phyloP scores from a whole-genome alignment of 2,797 vertebrate genomes.

The Ambastaia sidthimunki region DNA sequence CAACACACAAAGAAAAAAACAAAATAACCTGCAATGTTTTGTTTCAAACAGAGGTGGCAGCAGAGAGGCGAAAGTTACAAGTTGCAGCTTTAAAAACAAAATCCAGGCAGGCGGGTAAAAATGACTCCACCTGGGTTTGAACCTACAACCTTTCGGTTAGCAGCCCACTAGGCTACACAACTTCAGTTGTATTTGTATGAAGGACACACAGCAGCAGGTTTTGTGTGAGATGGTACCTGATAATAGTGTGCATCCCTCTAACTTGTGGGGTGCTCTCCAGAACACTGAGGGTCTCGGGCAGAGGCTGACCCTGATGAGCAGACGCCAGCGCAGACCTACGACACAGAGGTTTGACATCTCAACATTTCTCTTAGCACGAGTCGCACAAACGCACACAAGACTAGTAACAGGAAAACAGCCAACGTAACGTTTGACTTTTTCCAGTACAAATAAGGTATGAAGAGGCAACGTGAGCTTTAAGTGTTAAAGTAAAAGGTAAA shows the following conservation, averaged over 20 bases:
- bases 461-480: constrained; percentile 2
- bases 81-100: too few relatives aligned
- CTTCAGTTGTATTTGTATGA: neutral
- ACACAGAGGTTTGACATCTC: neutral
- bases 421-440: constrained; percentile 43
- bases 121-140: neutral
- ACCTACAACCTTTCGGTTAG: neutral
- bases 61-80: too few relatives aligned
- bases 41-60: too few relatives aligned
- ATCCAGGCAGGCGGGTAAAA: too few relatives aligned
- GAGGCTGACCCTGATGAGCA: constrained; percentile 87
- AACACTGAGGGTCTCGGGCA: constrained; percentile 85
- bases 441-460: constrained; percentile 2
- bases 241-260: constrained; percentile 92
- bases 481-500: constrained; percentile 10
- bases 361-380: neutral
- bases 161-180: neutral
- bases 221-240: constrained; percentile 75
- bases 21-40: too few relatives aligned
- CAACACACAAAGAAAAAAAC: too few relatives aligned
- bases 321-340: constrained; percentile 87
- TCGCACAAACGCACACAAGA: neutral
- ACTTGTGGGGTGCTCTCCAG: constrained; percentile 88
- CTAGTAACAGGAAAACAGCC: constrained; percentile 34
- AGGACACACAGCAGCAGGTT: too few relatives aligned